Conservation (phyloP, 2,113 vertebrate genomes). For the Myotis davidii region DNA sequence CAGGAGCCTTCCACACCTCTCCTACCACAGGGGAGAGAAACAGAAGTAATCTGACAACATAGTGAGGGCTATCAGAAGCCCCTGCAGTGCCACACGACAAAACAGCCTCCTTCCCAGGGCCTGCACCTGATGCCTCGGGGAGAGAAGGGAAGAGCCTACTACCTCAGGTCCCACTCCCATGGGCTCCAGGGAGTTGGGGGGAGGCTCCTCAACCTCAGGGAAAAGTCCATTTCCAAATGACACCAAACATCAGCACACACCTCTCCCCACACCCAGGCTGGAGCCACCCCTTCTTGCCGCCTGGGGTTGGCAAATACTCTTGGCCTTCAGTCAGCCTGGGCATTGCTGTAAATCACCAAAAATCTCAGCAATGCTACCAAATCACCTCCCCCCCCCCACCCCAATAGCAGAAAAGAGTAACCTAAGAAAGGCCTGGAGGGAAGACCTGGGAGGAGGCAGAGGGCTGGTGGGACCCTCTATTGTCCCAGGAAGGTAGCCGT, state of each 20-base stretch:
- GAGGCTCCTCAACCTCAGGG: background rate
- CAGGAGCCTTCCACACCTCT: accelerated
- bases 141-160: too few species aligned
- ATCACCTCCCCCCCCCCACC: background rate
- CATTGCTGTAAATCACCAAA: background rate
- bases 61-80: background rate
- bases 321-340: background rate
- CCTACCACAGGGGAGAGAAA: background rate
- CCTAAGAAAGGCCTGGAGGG: background rate
- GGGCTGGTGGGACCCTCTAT: background rate
- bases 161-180: background rate
- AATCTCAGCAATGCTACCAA: background rate
- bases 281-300: background rate
- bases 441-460: background rate
- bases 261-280: background rate
- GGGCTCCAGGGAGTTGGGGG: accelerated
- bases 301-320: background rate
- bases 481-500: background rate
- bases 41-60: background rate
- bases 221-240: background rate
- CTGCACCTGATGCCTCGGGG: accelerated
- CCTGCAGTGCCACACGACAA: background rate
- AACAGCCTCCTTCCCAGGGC: background rate
- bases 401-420: background rate
- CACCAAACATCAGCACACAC: too few species aligned